A percentile compares a stretch with the other conserved stretches of the same genome.
Conservation (phyloP, 2,113 vertebrate genomes). For the Festucalex cinctus region DNA sequence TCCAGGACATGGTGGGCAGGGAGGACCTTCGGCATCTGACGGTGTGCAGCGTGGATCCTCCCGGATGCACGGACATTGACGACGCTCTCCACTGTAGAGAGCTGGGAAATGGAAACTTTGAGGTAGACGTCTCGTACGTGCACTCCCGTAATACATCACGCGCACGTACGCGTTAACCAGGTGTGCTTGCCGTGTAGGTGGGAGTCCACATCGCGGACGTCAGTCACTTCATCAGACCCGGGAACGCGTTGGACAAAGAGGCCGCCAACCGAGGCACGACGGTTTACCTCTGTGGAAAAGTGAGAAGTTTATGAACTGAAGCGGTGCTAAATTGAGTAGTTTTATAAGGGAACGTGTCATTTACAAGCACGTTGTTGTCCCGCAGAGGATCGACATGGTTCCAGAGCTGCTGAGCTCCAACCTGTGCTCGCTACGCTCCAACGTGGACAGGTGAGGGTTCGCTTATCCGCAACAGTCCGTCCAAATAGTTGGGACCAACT, state of each 20-base stretch:
- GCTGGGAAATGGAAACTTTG: conserved; percentile 85
- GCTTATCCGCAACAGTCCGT: not conserved
- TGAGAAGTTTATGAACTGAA: conserved; percentile 3
- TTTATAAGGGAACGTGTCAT: not conserved
- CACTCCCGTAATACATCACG: not conserved
- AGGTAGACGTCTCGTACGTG: conserved; percentile 66
- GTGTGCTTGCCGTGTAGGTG: conserved; percentile 71
- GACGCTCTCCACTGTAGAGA: conserved; percentile 90
- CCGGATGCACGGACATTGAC: conserved; percentile 97
- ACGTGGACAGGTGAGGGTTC: conserved; percentile 86
- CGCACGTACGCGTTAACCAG: not conserved
- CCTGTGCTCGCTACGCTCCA: conserved; percentile 88
- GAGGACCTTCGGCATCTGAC: conserved; percentile 83
- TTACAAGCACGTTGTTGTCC: not conserved
- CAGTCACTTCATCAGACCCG: conserved; percentile 94
- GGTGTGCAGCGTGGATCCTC: conserved; percentile 96
- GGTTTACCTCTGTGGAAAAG: conserved; percentile 88
- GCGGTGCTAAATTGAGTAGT: not conserved
- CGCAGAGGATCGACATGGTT: conserved; percentile 98
- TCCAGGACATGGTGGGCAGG: conserved; percentile 84
- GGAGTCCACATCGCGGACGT: conserved; percentile 98
- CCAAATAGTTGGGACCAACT: not conserved
- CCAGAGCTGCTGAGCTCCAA: conserved; percentile 96
- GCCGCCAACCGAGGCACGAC: conserved; percentile 92
- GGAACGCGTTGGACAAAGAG: conserved; percentile 92